A percentile compares a stretch with the other conserved stretches of the same genome.
These are phyloP conservation scores for Sarcophaga subvicina DNA, from an alignment of 2,888 invertebrate species.

Conservation along the genomic window DNA sequence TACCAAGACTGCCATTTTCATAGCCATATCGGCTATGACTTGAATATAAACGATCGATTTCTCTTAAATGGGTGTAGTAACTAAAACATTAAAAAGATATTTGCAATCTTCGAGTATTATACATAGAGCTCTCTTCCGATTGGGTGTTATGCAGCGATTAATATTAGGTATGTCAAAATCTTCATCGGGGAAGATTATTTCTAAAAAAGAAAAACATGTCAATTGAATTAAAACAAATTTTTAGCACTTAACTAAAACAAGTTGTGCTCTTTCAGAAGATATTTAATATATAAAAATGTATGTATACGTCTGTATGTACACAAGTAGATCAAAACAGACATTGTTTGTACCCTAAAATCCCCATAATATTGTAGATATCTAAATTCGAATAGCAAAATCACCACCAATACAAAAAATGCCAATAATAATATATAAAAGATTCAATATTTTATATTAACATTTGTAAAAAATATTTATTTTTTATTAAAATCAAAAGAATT, in stretches of 20 bases:
- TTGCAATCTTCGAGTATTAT: constrained; percentile 78
- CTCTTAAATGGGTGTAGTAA: constrained; percentile 72
- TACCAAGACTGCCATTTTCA: constrained; percentile 81
- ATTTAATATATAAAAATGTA: no score
- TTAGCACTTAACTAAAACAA: no score
- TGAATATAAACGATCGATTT: constrained; percentile 81
- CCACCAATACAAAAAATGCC: no score
- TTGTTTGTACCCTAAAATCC: no score
- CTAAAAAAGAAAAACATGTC: constrained; percentile 44
- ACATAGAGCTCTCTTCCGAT: constrained; percentile 78
- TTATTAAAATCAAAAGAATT: background rate
- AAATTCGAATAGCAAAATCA: no score
- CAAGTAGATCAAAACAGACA: no score
- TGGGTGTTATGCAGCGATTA: constrained; percentile 79
- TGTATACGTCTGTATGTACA: no score
- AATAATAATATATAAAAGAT: no score
- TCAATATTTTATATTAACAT: no score
- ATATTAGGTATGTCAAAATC: constrained; percentile 75
- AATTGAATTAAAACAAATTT: background rate
- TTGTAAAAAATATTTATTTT: background rate
- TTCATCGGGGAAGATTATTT: constrained; percentile 77
- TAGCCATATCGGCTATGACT: constrained; percentile 88
- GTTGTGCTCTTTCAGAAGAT: no score
- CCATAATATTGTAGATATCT: no score
- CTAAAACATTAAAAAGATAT: constrained; percentile 76